phyloP scores from a whole-genome alignment of 2,888 invertebrate genomes.

The Mythimna impura region DNA sequence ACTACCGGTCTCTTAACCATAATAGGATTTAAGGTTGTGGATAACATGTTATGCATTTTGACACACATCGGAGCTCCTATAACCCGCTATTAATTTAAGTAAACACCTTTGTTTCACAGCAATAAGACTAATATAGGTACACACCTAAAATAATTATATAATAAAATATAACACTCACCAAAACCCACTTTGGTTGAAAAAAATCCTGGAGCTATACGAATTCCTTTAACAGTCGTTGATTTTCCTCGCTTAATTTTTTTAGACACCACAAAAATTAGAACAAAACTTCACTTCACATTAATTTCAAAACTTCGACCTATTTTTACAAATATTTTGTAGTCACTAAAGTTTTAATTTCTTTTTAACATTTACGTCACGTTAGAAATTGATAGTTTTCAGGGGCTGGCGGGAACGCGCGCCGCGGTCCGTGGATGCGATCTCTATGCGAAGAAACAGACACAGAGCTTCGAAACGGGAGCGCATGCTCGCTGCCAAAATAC shows the following conservation, averaged over 20 bases:
- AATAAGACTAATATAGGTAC: not conserved
- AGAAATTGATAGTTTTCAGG: slow-evolving; percentile 2
- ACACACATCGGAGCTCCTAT: too few relatives aligned
- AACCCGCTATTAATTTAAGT: too few relatives aligned
- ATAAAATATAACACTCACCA: slow-evolving; percentile 29
- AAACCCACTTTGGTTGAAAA: not conserved
- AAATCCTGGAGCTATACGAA: not conserved
- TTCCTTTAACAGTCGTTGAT: not conserved
- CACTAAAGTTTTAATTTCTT: not conserved
- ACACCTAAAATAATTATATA: not conserved
- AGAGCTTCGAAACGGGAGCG: slow-evolving; percentile 33
- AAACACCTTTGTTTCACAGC: not conserved
- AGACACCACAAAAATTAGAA: not conserved
- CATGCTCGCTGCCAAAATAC: slow-evolving; percentile 39
- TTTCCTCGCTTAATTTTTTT: not conserved
- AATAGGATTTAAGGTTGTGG: too few relatives aligned
- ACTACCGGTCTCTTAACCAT: too few relatives aligned
- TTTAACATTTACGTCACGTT: slow-evolving; percentile 15
- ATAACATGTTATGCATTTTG: too few relatives aligned
- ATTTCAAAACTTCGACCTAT: not conserved
- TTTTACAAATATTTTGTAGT: not conserved
- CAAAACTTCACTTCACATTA: slow-evolving; percentile 19
- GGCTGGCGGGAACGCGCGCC: slow-evolving; percentile 40
- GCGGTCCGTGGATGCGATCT: slow-evolving; percentile 37
- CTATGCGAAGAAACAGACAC: slow-evolving; percentile 22